phyloP scores from a whole-genome alignment of 1,140 invertebrate genomes.

The Microplitis mediator region DNA sequence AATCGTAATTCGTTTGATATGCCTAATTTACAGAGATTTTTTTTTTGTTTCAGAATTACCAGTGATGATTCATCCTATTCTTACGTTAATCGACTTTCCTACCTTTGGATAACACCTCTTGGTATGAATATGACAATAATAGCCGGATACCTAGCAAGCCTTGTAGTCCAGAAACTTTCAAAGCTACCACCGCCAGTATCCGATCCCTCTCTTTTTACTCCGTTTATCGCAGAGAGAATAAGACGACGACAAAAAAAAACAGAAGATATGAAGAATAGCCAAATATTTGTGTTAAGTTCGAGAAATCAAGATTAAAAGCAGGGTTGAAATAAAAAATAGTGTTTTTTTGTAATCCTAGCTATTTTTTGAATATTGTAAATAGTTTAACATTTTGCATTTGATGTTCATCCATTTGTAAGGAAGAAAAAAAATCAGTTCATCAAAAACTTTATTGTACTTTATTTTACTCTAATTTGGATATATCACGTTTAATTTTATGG shows the following conservation, averaged over 20 bases:
- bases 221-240: conserved; percentile 23
- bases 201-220: conserved; percentile 29
- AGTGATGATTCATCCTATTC: conserved; percentile 29
- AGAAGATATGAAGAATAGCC: conserved; percentile 15
- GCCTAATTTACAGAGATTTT: not conserved
- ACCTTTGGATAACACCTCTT: conserved; percentile 23
- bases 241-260: conserved; percentile 6
- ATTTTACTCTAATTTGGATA: no score
- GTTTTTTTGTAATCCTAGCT: no score
- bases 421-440: no score
- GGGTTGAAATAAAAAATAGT: no score
- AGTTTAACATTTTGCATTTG: no score
- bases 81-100: conserved; percentile 26
- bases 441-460: no score
- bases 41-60: conserved; percentile 27
- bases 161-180: conserved; percentile 6
- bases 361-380: no score
- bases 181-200: not conserved
- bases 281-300: conserved; percentile 25
- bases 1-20: no score
- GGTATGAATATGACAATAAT: conserved; percentile 18
- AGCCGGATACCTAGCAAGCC: conserved; percentile 17
- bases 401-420: no score
- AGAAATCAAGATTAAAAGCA: not conserved
- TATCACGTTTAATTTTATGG: no score